Conservation (phyloP, 1,140 invertebrate genomes). For the Dendrolimus punctatus region DNA sequence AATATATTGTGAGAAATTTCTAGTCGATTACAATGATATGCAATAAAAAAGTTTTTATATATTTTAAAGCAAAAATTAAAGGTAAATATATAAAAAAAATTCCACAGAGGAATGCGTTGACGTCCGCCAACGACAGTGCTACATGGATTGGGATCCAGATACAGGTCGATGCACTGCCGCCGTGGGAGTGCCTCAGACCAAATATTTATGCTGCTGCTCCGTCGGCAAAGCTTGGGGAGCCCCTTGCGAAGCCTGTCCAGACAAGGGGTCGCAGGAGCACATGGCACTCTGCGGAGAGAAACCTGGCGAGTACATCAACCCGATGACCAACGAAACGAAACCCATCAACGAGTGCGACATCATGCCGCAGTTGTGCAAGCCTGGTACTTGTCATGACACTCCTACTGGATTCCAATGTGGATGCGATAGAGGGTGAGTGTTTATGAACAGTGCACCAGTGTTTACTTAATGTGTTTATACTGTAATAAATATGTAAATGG, state of each 20-base stretch:
- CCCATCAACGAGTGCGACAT: slow-evolving; percentile 87
- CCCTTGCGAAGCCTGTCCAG: slow-evolving; percentile 85
- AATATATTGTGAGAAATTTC: too few relatives aligned
- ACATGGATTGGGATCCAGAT: slow-evolving; percentile 81
- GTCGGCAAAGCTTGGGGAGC: slow-evolving; percentile 90
- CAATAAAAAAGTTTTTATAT: too few relatives aligned
- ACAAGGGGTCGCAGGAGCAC: slow-evolving; percentile 76
- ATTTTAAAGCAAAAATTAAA: too few relatives aligned
- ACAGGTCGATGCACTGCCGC: slow-evolving; percentile 77
- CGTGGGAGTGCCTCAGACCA: slow-evolving; percentile 84
- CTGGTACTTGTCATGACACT: slow-evolving; percentile 88
- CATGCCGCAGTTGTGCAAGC: slow-evolving; percentile 88
- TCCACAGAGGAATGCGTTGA: slow-evolving; percentile 86
- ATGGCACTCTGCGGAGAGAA: slow-evolving; percentile 75
- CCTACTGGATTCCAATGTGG: slow-evolving; percentile 89
- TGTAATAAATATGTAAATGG: too few relatives aligned
- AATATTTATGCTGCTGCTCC: slow-evolving; percentile 91
- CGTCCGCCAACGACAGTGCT: slow-evolving; percentile 88
- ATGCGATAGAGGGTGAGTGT: slow-evolving; percentile 71
- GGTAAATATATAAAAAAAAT: too few relatives aligned
- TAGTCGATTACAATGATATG: too few relatives aligned
- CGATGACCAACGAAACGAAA: slow-evolving; percentile 82
- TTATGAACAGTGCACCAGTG: neutral
- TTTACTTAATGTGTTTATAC: neutral
- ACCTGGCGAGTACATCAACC: slow-evolving; percentile 83